A percentile compares a stretch with the other conserved stretches of the same genome.
These are phyloP conservation scores for Eueides isabella DNA, from an alignment of 1,140 invertebrate genomes.

Conservation along the genomic window DNA sequence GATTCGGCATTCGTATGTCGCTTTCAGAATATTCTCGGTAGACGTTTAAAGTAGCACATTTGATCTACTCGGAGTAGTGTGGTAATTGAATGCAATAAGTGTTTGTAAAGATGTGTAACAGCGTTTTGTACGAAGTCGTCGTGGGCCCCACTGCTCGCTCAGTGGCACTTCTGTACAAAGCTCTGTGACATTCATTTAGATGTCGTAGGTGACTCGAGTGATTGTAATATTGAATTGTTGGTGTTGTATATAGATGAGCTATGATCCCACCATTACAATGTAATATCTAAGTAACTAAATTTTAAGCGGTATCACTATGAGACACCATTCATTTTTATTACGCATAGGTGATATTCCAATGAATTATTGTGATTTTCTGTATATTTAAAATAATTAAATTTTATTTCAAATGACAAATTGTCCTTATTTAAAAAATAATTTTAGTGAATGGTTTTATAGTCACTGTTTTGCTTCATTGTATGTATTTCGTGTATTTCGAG, in stretches of 20 bases:
- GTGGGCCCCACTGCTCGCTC: not conserved
- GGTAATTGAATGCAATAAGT: conserved; percentile 76
- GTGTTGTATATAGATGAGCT: conserved; percentile 81
- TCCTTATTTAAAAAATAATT: conserved; percentile 60
- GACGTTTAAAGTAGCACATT: conserved; percentile 67
- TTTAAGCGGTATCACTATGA: conserved; percentile 74
- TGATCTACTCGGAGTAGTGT: conserved; percentile 70
- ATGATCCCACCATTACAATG: conserved; percentile 81
- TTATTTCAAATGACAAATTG: conserved; percentile 60
- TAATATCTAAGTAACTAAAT: conserved; percentile 75
- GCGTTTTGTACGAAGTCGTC: conserved; percentile 48
- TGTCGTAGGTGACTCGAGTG: conserved; percentile 75
- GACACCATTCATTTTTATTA: conserved; percentile 68
- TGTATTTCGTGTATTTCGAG: conserved; percentile 50
- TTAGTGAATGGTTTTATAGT: conserved; percentile 36
- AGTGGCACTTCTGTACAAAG: conserved; percentile 46
- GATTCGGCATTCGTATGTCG: conserved; percentile 27
- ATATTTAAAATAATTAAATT: conserved; percentile 47
- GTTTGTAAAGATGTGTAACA: conserved; percentile 60
- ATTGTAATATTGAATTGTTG: conserved; percentile 78
- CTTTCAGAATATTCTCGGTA: conserved; percentile 37
- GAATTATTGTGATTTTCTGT: conserved; percentile 74
- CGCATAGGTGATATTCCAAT: conserved; percentile 74
- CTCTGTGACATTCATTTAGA: conserved; percentile 53
- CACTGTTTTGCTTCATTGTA: conserved; percentile 58